Evolutionary conservation across 2,113 vertebrate species (phyloP).

Genomic region (Telmatochromis sp.): DNA sequence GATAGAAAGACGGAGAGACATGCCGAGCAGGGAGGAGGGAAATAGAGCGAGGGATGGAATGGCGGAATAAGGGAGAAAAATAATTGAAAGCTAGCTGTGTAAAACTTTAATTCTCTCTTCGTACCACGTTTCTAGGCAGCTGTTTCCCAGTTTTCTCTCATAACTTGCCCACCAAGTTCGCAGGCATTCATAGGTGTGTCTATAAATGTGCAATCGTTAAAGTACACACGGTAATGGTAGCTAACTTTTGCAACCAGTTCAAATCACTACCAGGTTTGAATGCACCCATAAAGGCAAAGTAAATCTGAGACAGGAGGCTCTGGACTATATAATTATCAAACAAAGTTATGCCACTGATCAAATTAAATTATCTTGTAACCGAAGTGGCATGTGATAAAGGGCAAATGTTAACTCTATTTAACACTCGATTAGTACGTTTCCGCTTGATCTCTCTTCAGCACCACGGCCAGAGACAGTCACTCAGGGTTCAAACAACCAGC

Average conservation of each 20-base stretch:
- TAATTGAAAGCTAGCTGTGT: not conserved
- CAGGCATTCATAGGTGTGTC: not conserved
- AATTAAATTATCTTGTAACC: not conserved
- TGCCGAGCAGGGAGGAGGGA: not conserved
- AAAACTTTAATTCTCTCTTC: not conserved
- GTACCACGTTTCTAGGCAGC: not conserved
- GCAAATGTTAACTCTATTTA: not conserved
- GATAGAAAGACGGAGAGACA: not conserved
- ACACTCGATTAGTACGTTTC: not conserved
- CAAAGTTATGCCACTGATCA: not conserved
- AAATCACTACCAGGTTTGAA: not conserved
- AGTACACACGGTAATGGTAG: not conserved
- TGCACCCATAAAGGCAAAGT: not conserved
- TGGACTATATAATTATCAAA: not conserved
- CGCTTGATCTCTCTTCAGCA: not conserved
- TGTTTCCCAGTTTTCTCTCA: not conserved
- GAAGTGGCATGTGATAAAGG: not conserved
- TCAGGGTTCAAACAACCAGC: not conserved
- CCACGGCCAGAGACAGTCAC: slow-evolving; percentile 10
- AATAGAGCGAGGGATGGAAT: not conserved
- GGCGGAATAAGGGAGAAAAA: not conserved
- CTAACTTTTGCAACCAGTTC: not conserved
- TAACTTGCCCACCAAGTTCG: not conserved
- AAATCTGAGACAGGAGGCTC: not conserved
- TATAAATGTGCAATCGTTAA: not conserved